Base-by-base conservation (phyloP, 1,140 invertebrate genomes). In the Pseudomyrmex dendroicus region DNA sequence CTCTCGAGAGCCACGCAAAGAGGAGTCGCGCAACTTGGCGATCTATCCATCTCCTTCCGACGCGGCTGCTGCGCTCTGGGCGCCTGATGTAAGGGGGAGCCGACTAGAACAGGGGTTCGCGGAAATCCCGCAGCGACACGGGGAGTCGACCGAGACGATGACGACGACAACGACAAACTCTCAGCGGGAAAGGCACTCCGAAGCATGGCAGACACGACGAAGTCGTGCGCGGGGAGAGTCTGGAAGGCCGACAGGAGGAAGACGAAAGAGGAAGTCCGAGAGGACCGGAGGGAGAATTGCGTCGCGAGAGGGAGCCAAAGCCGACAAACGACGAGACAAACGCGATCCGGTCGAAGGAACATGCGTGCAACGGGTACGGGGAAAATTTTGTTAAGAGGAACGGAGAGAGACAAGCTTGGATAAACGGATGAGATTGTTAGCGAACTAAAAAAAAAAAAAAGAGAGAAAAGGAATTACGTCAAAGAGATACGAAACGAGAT, bases 81-180 rank as follows among this genome's bases (percentile, higher is more conserved):
- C 56, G 87, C 91, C 92, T 88, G 89, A 90, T 86, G 88, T 84
- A 84, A 91, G 86, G 87, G 90, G 90, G 87, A 82, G 35, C 35
- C 64, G 84, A 35, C 84, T 84, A 82, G 89, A 84, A 87, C 83
- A 66, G 83, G 87, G 90, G 90, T 92, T 90, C 86, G 83, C 86
- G 73, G 88, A 90, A 91, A 90, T 89, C 89, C 89, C 86, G 76
- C 89, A 83, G 82, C 73, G 84, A 83, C 73, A 72, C 20, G 9
- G 82, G 44, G 80, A 76, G 83, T 61, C 76, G 72, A 85, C 76
- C 56, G 70, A 67, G 57, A 82, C 87, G 74, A 35, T 44, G 70
- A 78, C 80, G 80, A 89, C 80, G 63, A 84, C 84, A 76, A 89
- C 82, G 84, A 84, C 85, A 84, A 84, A 87, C 85, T 87, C 85